Evolutionary conservation across 2,113 vertebrate species (phyloP).

Genomic region (Elephas maximus): DNA sequence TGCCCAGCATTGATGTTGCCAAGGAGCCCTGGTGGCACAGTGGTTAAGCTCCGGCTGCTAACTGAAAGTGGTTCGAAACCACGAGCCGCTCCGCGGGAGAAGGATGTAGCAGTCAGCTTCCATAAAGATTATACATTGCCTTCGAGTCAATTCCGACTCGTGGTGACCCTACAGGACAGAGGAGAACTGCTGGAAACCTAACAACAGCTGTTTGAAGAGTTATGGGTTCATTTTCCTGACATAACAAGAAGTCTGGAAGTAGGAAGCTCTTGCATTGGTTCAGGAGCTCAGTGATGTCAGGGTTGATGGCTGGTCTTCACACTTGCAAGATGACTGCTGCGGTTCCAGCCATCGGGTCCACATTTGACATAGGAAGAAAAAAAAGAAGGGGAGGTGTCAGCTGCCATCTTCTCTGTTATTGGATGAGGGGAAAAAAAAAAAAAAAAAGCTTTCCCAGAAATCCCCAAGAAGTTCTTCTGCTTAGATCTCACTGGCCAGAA

Average conservation of each 20-base stretch:
- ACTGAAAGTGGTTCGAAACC: neutral
- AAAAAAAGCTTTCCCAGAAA: neutral
- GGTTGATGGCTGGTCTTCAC: neutral
- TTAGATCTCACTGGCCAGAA: neutral
- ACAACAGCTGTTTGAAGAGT: constrained; percentile 7
- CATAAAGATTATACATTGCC: neutral
- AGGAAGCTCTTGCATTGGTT: neutral
- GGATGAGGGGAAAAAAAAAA: neutral
- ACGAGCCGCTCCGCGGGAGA: neutral
- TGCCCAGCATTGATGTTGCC: neutral
- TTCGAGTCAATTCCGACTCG: no score
- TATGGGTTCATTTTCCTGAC: neutral
- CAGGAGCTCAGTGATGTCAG: neutral
- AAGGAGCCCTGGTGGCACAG: neutral
- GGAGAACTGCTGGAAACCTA: neutral
- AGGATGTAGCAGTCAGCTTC: neutral
- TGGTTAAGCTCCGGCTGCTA: neutral
- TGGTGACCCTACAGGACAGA: no score
- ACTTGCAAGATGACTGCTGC: neutral
- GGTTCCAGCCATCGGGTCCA: neutral
- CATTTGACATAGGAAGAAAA: neutral
- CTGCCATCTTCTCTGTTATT: neutral
- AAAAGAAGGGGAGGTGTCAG: neutral
- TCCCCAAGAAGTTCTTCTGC: neutral
- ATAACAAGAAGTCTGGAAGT: neutral